A percentile compares a stretch with the other conserved stretches of the same genome.
These are phyloP conservation scores for Ophthalmolycus amberensis DNA, from an alignment of 2,113 vertebrate genomes.

Conservation along the genomic window DNA sequence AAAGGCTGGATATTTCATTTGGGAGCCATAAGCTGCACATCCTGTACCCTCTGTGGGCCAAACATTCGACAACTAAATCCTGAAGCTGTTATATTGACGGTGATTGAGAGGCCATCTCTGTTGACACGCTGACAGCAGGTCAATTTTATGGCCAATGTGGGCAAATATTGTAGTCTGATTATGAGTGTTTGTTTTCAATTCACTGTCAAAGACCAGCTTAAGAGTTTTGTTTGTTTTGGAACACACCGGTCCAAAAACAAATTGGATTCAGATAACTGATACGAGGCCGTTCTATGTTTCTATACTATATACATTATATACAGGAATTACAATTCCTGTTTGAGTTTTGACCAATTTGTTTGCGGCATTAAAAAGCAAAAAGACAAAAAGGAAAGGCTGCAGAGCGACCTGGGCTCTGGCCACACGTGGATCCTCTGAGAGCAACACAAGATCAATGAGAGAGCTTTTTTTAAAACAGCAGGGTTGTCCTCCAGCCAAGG, in stretches of 20 bases:
- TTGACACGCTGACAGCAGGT: slow-evolving; percentile 15
- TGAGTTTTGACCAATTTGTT: background rate
- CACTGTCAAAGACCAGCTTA: background rate
- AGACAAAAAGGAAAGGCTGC: background rate
- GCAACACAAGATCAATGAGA: slow-evolving; percentile 67
- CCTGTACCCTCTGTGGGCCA: background rate
- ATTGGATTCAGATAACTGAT: background rate
- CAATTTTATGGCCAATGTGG: slow-evolving; percentile 18
- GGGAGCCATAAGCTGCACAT: slow-evolving; percentile 23
- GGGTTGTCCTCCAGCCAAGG: slow-evolving; percentile 58
- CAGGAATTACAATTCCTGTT: background rate
- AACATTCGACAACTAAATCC: slow-evolving; percentile 21
- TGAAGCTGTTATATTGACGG: slow-evolving; percentile 10
- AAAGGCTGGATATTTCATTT: slow-evolving; percentile 38
- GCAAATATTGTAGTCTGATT: background rate
- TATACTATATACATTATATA: background rate
- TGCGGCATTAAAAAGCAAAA: slow-evolving; percentile 6
- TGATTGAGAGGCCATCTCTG: slow-evolving; percentile 28
- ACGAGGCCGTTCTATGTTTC: background rate
- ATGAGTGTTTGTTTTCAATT: background rate
- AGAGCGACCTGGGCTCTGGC: slow-evolving; percentile 8
- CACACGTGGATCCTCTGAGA: slow-evolving; percentile 53
- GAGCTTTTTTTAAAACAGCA: slow-evolving; percentile 37
- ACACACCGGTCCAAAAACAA: background rate
- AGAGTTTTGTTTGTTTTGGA: background rate